phyloP scores from a whole-genome alignment of 1,140 invertebrate species.

The Vanessa tameamea region DNA sequence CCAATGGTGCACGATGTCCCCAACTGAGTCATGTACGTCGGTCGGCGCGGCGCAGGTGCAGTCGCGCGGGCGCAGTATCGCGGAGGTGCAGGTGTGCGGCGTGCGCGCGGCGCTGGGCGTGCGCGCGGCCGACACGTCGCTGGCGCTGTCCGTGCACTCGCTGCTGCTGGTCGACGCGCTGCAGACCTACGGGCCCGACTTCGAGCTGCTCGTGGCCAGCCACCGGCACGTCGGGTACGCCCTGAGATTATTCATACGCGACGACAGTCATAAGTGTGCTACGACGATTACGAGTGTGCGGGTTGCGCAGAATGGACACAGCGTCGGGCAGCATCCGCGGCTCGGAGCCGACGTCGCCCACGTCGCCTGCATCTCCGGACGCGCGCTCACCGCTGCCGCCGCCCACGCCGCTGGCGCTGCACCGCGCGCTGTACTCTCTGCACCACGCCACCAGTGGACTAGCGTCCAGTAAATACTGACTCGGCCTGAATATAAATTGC shows the following conservation, averaged over 20 bases:
- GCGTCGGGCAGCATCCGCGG: conserved; percentile 94
- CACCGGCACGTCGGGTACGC: conserved; percentile 93
- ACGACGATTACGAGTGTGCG: not conserved
- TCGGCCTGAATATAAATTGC: not conserved
- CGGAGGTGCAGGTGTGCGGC: conserved; percentile 94
- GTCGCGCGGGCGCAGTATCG: conserved; percentile 91
- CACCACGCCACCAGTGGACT: conserved; percentile 33
- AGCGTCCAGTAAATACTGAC: not conserved
- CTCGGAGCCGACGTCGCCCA: conserved; percentile 93
- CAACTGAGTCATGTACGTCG: no score
- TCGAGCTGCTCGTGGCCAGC: conserved; percentile 95
- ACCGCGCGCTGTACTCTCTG: conserved; percentile 53
- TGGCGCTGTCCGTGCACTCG: conserved; percentile 94
- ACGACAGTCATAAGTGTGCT: no score
- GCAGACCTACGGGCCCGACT: conserved; percentile 96
- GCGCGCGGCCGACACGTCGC: conserved; percentile 85
- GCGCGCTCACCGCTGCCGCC: conserved; percentile 88
- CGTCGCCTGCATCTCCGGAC: conserved; percentile 60
- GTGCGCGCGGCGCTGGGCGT: conserved; percentile 89
- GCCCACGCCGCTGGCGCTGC: conserved; percentile 56
- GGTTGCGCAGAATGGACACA: conserved; percentile 89
- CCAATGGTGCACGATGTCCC: no score
- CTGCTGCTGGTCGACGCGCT: conserved; percentile 95
- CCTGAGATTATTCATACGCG: no score
- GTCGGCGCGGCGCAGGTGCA: conserved; percentile 79